A percentile compares a stretch with the other conserved stretches of the same genome.
phyloP scores from a whole-genome alignment of 2,797 vertebrate genomes.

The Diglossa cyanea region DNA sequence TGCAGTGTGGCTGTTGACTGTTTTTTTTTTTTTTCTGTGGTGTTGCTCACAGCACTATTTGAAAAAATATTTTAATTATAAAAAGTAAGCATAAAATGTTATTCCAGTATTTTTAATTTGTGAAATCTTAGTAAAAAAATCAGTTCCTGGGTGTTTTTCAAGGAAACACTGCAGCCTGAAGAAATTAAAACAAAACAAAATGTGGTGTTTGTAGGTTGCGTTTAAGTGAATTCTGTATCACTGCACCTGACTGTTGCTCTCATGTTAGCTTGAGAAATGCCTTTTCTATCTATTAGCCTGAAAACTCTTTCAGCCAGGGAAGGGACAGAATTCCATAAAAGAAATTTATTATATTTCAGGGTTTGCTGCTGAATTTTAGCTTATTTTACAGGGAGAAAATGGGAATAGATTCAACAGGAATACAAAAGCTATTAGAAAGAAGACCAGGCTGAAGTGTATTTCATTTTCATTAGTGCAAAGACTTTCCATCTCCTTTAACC shows the following conservation, averaged over 20 bases:
- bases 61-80: not conserved
- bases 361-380: not conserved
- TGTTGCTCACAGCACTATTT: not conserved
- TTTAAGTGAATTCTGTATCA: not conserved
- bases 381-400: slow-evolving; percentile 11
- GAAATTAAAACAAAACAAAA: not conserved
- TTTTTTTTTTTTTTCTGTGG: not conserved
- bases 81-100: not conserved
- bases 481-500: not conserved
- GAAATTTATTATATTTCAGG: not conserved
- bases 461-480: not conserved
- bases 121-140: not conserved
- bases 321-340: not conserved
- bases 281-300: not conserved
- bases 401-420: not conserved
- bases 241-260: not conserved
- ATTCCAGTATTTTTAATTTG: not conserved
- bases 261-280: not conserved
- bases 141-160: not conserved
- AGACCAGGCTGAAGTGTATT: not conserved
- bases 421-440: not conserved
- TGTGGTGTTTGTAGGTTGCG: not conserved
- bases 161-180: not conserved
- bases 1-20: not conserved
- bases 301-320: not conserved